phyloP scores from a whole-genome alignment of 37 sponge, comb jelly and placozoan species.

The Agelas oroides region DNA sequence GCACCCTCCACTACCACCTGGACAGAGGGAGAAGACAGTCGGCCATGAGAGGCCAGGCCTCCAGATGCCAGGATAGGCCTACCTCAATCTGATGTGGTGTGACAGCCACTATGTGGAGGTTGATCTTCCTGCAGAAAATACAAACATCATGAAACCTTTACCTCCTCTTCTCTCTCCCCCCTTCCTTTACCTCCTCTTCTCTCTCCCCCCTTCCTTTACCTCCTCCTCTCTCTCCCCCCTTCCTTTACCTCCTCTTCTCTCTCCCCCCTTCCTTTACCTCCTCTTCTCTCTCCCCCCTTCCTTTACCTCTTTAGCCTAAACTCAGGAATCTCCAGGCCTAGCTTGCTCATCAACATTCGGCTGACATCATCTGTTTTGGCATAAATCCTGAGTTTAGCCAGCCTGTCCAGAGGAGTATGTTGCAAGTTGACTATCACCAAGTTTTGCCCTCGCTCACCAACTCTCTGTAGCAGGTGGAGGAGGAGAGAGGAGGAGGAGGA shows the following conservation, averaged over 20 bases:
- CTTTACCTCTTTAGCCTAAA: constrained; percentile 57
- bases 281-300: too few relatives aligned
- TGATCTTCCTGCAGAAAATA: not conserved
- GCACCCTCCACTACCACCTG: constrained; percentile 49
- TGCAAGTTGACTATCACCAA: constrained; percentile 87
- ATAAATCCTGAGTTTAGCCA: constrained; percentile 64
- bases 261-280: not conserved
- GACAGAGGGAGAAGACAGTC: too few relatives aligned
- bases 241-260: not conserved
- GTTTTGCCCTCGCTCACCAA: not conserved
- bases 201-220: not conserved
- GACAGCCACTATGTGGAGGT: not conserved
- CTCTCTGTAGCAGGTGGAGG: not conserved
- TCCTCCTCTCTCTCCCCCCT: constrained; percentile 5
- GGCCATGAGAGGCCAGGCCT: too few relatives aligned
- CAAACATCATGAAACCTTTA: not conserved
- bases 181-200: too few relatives aligned
- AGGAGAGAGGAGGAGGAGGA: not conserved
- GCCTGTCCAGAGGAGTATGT: constrained; percentile 62
- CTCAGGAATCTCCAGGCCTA: constrained; percentile 67
- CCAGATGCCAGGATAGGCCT: not conserved
- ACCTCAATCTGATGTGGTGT: not conserved
- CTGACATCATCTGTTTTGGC: constrained; percentile 77
- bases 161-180: not conserved
- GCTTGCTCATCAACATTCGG: constrained; percentile 57